Conservation (phyloP, 2,888 invertebrate species). For the Ichneumoninae sp. region DNA sequence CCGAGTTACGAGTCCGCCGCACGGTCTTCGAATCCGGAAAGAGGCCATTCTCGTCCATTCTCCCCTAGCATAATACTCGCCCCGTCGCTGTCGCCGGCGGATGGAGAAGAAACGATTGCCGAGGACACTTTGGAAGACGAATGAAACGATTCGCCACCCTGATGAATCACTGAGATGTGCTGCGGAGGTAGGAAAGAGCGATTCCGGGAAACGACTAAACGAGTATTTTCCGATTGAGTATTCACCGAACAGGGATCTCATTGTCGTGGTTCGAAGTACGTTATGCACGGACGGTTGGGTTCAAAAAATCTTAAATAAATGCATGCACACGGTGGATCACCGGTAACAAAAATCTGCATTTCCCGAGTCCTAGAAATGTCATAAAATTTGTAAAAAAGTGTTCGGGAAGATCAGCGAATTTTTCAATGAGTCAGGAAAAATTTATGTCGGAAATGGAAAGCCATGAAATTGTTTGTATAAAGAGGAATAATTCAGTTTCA, state of each 20-base stretch:
- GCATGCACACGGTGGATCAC: not conserved
- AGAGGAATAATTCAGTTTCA: not conserved
- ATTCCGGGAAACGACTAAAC: conserved; percentile 26
- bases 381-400: not conserved
- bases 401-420: not conserved
- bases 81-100: conserved; percentile 7
- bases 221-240: conserved; percentile 28
- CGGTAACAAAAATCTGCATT: not conserved
- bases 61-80: conserved; percentile 41
- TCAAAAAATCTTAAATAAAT: not conserved
- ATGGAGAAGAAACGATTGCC: conserved; percentile 40
- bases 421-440: not conserved
- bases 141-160: conserved; percentile 41
- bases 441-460: not conserved
- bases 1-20: conserved; percentile 57
- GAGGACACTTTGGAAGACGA: conserved; percentile 48
- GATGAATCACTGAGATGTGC: conserved; percentile 35
- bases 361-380: not conserved
- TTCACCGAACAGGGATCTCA: conserved; percentile 1
- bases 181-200: conserved; percentile 13
- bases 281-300: not conserved
- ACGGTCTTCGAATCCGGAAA: conserved; percentile 54
- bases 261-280: not conserved
- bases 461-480: not conserved
- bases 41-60: conserved; percentile 54